A percentile compares a stretch with the other conserved stretches of the same genome.
phyloP scores from a whole-genome alignment of 2,888 invertebrate species.

The Sepiola atlantica region DNA sequence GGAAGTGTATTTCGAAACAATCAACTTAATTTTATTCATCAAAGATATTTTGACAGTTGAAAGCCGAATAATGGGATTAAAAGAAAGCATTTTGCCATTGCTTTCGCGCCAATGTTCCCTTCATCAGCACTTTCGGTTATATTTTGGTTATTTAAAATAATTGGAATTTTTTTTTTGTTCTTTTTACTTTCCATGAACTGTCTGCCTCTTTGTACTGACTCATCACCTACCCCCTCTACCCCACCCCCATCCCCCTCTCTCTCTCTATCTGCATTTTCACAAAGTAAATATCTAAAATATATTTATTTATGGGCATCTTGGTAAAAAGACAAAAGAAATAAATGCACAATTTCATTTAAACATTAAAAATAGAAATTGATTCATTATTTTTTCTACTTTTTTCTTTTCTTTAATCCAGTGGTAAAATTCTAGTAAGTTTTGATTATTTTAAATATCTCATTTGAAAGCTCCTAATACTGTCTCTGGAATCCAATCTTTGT shows the following conservation, averaged over 20 bases:
- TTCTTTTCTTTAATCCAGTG: too few species aligned
- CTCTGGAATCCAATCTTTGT: too few species aligned
- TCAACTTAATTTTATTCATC: background rate
- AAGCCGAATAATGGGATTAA: background rate
- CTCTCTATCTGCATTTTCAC: background rate
- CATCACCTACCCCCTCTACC: too few species aligned
- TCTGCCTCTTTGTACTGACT: background rate
- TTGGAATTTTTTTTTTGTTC: background rate
- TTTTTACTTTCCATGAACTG: background rate
- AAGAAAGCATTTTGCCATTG: background rate
- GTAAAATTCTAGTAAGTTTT: too few species aligned
- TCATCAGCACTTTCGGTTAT: background rate
- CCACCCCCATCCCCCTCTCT: too few species aligned
- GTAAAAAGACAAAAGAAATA: too few species aligned
- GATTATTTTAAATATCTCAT: too few species aligned
- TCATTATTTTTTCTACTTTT: too few species aligned
- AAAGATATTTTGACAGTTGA: background rate
- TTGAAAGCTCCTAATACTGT: too few species aligned
- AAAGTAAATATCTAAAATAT: background rate
- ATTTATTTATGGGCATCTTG: too few species aligned
- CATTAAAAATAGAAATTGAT: too few species aligned
- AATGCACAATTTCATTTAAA: too few species aligned
- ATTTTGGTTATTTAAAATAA: background rate
- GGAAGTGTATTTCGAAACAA: background rate
- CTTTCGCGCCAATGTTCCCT: background rate